Conservation (phyloP, 2,797 vertebrate species). For the Acrossocheilus wenchowensis region DNA sequence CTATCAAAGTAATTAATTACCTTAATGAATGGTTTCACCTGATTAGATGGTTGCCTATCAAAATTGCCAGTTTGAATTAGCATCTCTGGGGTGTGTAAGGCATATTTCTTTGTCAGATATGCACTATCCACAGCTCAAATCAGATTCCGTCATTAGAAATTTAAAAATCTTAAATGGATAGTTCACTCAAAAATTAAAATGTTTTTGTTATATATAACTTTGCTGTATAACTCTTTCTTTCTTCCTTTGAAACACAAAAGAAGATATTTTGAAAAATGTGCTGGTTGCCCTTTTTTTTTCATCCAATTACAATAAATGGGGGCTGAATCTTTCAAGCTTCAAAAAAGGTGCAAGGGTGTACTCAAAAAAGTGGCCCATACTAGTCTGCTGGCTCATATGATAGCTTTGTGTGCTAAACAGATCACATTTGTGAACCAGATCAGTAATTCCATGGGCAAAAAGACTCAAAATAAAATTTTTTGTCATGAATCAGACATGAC, state of each 20-base stretch:
- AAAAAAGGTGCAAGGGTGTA: background rate
- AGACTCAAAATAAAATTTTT: background rate
- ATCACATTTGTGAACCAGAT: background rate
- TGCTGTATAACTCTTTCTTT: background rate
- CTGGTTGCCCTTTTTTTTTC: background rate
- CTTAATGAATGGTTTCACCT: slow-evolving; percentile 63
- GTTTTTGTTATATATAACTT: background rate
- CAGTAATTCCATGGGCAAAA: background rate
- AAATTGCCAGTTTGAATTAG: slow-evolving; percentile 59
- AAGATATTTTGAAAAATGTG: background rate
- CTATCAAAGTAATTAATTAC: slow-evolving; percentile 65
- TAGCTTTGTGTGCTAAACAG: background rate
- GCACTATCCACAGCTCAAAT: slow-evolving; percentile 21
- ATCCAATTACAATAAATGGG: background rate
- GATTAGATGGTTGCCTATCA: slow-evolving; percentile 62
- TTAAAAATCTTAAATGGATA: background rate
- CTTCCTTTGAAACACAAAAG: background rate
- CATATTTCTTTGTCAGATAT: slow-evolving; percentile 37
- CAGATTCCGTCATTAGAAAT: slow-evolving; percentile 7
- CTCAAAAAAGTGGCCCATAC: background rate
- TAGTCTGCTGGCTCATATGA: background rate
- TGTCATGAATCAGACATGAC: background rate
- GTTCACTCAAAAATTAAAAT: background rate
- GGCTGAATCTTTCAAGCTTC: background rate
- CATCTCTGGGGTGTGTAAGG: slow-evolving; percentile 22